Evolutionary conservation across 2,888 invertebrate genomes (phyloP), one percentile per base, ranked within the genome.

Genomic region (Zaprionus bogoriensis): DNA sequence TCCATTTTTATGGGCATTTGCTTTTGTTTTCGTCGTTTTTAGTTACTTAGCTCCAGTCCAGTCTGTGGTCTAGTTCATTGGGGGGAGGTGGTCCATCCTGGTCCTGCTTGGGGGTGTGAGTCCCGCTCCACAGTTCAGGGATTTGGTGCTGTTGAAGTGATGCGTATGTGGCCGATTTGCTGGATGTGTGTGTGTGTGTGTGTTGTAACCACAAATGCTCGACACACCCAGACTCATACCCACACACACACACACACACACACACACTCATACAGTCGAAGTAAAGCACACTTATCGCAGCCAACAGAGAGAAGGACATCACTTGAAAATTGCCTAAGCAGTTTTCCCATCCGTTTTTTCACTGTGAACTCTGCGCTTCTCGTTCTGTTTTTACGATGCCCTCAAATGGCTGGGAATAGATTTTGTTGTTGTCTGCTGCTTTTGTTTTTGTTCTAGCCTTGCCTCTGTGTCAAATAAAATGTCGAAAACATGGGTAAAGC

Each of bases 311-410:
- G 53, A 67, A 85, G 87, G 83, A 87, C 80, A 85, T 85, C 86
- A 82, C 83, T 87, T 81, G 84, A 81, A 81, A 87, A 87, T 81
- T 86, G 86, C 84, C 87, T 82, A 86, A 80, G 86, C 87, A 80
- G 87, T 85, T 85, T 68, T 39, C 55, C 50, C 17, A 51, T 46
- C 47, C 38, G 19, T 52, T 62, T 65, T 63, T 62, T 58, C 60
- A 66, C 50, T 69, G 50, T 47, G 55, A 74, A 63, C 59, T 53
- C 42, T 63, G 67, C 57, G 63, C 25, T 57, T 60, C 38, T 63
- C 60, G 62, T 51, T 74, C 84, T 84, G 67, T 78, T 84, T 85
- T 81, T 70, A 70, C 64, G 71, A 84, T 45, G 50, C 50, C 52
- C 54, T 46, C 67, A 72, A 72, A 62, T 62, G 74, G 57, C 48